Evolutionary conservation across 2,888 invertebrate species (phyloP).

Genomic region (Macrosiphum euphorbiae): DNA sequence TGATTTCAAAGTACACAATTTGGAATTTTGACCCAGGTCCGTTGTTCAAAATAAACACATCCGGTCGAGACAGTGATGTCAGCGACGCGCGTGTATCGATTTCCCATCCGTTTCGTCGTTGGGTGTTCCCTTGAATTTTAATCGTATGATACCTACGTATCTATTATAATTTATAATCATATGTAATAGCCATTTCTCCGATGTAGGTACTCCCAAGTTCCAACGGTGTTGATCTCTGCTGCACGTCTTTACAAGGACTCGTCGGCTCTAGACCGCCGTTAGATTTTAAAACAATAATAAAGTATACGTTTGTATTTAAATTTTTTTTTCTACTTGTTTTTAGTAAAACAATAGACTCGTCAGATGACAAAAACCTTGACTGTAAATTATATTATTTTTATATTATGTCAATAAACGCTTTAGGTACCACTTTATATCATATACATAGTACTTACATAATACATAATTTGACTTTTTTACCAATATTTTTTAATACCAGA

Average conservation of each 20-base stretch:
- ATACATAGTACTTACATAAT: background rate
- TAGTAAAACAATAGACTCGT: background rate
- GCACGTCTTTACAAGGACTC: slow-evolving; percentile 1
- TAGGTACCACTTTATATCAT: background rate
- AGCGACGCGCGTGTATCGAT: background rate
- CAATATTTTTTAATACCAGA: background rate
- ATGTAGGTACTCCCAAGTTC: background rate
- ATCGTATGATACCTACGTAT: background rate
- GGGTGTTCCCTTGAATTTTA: background rate
- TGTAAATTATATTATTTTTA: background rate
- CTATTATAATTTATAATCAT: background rate
- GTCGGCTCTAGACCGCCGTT: background rate
- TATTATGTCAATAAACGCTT: background rate
- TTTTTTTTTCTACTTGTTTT: background rate
- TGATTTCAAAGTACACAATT: slow-evolving; percentile 41
- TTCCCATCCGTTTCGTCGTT: background rate
- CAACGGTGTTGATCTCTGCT: background rate
- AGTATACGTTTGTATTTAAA: background rate
- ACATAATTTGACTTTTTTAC: background rate
- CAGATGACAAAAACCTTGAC: background rate
- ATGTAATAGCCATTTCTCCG: background rate
- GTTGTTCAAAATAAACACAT: background rate
- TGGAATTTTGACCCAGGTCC: slow-evolving; percentile 31
- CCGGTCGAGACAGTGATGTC: background rate
- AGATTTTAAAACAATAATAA: background rate